Percentiles rank a stretch among this genome's conserved stretches.
These are phyloP conservation scores for Galeopterus variegatus DNA, from an alignment of 2,113 vertebrate species.

Conservation along the genomic window DNA sequence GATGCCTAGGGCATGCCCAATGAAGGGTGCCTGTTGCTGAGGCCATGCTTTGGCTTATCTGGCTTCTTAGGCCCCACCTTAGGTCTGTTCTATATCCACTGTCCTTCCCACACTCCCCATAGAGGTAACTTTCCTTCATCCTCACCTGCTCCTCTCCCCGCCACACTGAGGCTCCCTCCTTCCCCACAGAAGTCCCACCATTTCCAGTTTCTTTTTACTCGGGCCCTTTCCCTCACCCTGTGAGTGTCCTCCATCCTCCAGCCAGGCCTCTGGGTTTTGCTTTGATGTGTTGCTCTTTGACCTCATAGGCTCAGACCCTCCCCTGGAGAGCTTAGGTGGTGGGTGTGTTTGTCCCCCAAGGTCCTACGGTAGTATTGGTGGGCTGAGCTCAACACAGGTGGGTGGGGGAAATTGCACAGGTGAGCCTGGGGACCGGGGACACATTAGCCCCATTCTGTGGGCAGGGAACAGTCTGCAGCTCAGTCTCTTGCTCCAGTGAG, in stretches of 20 bases:
- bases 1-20: not conserved
- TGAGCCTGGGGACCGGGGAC: not conserved
- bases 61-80: not conserved
- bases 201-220: not conserved
- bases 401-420: not conserved
- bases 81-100: not conserved
- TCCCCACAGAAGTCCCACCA: too few relatives aligned
- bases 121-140: not conserved
- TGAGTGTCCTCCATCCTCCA: not conserved
- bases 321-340: not conserved
- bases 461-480: not conserved
- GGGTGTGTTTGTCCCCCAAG: not conserved
- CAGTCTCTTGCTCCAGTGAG: not conserved
- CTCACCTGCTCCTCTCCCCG: not conserved
- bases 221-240: not conserved
- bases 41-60: not conserved
- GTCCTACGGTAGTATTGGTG: not conserved
- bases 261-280: not conserved
- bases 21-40: not conserved
- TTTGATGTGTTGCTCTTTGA: not conserved
- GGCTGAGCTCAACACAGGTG: not conserved
- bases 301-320: not conserved
- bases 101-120: not conserved
- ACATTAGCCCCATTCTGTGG: not conserved
- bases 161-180: not conserved